A percentile compares a stretch with the other conserved stretches of the same genome.
These are phyloP conservation scores for Mactra quadrangularis DNA, from an alignment of 1,140 invertebrate genomes.

Conservation along the genomic window DNA sequence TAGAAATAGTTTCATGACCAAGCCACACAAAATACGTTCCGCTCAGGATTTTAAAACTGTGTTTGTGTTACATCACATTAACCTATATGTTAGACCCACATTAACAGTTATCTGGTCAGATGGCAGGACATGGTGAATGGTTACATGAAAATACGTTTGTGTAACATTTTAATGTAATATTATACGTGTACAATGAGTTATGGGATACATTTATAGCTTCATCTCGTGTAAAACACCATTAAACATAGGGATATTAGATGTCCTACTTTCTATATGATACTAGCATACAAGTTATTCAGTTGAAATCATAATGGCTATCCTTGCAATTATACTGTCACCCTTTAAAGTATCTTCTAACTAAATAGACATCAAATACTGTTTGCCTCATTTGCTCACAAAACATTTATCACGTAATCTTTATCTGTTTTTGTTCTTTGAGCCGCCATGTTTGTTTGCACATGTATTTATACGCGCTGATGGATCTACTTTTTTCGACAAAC, in stretches of 20 bases:
- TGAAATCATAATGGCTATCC: conserved; percentile 37
- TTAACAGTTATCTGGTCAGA: conserved; percentile 14
- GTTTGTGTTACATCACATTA: no score
- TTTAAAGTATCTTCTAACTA: conserved; percentile 44
- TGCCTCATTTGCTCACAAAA: conserved; percentile 30
- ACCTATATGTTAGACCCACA: no score
- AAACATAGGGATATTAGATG: conserved; percentile 58
- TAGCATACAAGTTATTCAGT: neutral
- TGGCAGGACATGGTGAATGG: conserved; percentile 5
- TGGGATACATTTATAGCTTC: conserved; percentile 40
- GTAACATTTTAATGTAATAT: conserved; percentile 41
- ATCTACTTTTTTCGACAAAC: no score
- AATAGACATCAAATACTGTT: conserved; percentile 49
- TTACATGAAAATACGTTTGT: conserved; percentile 15
- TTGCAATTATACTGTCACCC: conserved; percentile 36
- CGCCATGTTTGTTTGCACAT: no score
- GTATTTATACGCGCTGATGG: no score
- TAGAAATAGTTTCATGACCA: no score
- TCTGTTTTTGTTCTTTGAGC: conserved; percentile 20
- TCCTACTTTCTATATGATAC: conserved; percentile 43
- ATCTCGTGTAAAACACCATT: conserved; percentile 51
- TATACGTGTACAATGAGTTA: conserved; percentile 41
- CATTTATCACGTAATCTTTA: conserved; percentile 24
- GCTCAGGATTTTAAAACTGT: no score
- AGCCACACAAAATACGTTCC: no score